Evolutionary conservation across 2,113 vertebrate species (phyloP).

Genomic region (Sapajus apella): DNA sequence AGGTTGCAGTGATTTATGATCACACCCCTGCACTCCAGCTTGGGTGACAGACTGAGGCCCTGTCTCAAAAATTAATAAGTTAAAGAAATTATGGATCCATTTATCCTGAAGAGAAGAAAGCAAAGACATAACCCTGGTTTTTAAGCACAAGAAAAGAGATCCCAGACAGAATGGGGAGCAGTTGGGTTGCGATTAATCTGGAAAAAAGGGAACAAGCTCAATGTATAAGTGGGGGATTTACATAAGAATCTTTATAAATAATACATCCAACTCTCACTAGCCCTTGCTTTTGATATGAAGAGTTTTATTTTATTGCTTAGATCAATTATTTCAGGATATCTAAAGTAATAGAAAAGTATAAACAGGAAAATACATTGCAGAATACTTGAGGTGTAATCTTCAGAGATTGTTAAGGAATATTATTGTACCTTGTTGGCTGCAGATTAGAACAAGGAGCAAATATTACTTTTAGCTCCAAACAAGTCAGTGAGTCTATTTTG

Average conservation of each 20-base stretch:
- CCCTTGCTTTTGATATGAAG: neutral
- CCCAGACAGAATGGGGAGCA: neutral
- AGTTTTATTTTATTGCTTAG: slow-evolving; percentile 24
- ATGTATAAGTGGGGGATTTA: neutral
- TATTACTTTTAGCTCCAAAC: neutral
- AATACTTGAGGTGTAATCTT: neutral
- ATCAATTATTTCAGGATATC: neutral
- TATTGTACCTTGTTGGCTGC: neutral
- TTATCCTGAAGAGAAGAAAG: neutral
- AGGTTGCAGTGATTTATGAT: no score
- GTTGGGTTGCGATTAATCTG: neutral
- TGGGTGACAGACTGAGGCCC: no score
- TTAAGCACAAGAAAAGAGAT: neutral
- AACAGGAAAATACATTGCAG: neutral
- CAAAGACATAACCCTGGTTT: neutral
- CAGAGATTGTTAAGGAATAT: neutral
- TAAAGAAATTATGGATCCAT: neutral
- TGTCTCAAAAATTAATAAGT: neutral
- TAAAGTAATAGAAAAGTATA: slow-evolving; percentile 6
- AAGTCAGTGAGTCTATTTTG: neutral
- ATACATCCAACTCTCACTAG: neutral
- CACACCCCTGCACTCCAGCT: no score
- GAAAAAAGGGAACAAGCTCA: neutral
- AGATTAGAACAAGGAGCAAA: neutral
- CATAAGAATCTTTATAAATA: neutral